A percentile compares a stretch with the other conserved stretches of the same genome.
Evolutionary conservation across 2,113 vertebrate species (phyloP).

Genomic region (Nerophis ophidion): DNA sequence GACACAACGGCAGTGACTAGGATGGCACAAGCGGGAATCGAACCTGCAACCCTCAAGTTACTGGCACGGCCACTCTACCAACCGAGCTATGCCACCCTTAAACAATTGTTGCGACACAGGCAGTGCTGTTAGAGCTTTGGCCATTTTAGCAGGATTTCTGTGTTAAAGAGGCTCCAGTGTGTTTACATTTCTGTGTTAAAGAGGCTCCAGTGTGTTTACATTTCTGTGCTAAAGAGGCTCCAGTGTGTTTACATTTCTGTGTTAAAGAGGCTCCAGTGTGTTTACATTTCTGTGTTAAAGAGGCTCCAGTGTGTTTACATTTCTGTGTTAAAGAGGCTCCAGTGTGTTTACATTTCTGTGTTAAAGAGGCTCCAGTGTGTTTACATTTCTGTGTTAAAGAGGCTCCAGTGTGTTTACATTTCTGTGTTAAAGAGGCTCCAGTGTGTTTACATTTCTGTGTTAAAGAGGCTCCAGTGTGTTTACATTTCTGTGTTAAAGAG

Average conservation of each 20-base stretch:
- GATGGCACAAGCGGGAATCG: too few species aligned
- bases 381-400: neutral
- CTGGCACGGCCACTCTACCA: too few species aligned
- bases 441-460: neutral
- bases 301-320: neutral
- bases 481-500: neutral
- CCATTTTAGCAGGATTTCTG: neutral
- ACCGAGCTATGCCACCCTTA: too few species aligned
- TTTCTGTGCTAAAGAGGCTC: neutral
- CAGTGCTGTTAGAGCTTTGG: too few species aligned
- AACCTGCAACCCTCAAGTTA: too few species aligned
- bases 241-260: neutral
- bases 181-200: neutral
- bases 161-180: neutral
- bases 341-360: neutral
- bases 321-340: neutral
- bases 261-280: neutral
- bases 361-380: neutral
- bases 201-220: neutral
- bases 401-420: neutral
- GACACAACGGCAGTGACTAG: too few species aligned
- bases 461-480: neutral
- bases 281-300: neutral
- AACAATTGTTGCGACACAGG: too few species aligned
- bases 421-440: neutral